Evolutionary conservation across 1,140 invertebrate genomes (phyloP).

Genomic region (Globodera ellingtonae): DNA sequence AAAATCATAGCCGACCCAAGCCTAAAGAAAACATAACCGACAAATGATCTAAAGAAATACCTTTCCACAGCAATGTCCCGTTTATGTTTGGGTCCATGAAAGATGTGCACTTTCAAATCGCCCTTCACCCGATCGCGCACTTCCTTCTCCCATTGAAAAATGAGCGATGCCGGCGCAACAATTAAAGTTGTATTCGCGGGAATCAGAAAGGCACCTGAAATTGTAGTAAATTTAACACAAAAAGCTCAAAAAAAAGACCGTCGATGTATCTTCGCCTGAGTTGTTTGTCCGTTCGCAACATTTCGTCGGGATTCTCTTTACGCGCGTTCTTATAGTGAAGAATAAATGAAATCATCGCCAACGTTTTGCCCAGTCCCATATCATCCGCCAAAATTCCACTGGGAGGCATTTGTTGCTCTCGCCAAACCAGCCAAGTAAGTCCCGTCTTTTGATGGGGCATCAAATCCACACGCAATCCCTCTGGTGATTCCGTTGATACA

Average conservation of each 20-base stretch:
- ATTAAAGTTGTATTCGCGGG: slow-evolving; percentile 76
- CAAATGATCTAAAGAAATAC: slow-evolving; percentile 9
- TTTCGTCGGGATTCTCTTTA: slow-evolving; percentile 1
- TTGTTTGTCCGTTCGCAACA: slow-evolving; percentile 1
- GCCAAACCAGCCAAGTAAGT: slow-evolving; percentile 83
- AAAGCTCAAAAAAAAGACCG: background rate
- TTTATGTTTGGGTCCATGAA: slow-evolving; percentile 76
- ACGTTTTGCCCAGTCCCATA: slow-evolving; percentile 88
- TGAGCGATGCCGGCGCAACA: slow-evolving; percentile 79
- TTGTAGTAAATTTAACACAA: slow-evolving; percentile 58
- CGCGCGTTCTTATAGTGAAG: slow-evolving; percentile 66
- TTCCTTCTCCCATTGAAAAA: slow-evolving; percentile 83
- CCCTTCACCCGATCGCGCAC: slow-evolving; percentile 73
- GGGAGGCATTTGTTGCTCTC: slow-evolving; percentile 79
- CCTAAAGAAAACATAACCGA: slow-evolving; percentile 30
- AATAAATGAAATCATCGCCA: slow-evolving; percentile 85
- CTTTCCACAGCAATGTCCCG: slow-evolving; percentile 70
- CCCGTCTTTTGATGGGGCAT: slow-evolving; percentile 86
- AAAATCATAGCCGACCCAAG: background rate
- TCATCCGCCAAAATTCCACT: slow-evolving; percentile 82
- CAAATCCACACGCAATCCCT: slow-evolving; percentile 66
- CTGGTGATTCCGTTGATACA: slow-evolving; percentile 46
- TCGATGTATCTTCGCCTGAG: background rate
- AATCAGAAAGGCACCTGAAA: slow-evolving; percentile 53
- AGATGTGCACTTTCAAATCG: slow-evolving; percentile 73